Conservation (phyloP, 2,113 vertebrate species). For the human region GRCh38 chr9:124813501-124814000, state of each 20-base stretch:
- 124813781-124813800: neutral
- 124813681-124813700: neutral
- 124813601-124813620: neutral
- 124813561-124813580: neutral
- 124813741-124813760: neutral
- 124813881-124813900: neutral
- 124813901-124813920: neutral
- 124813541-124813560: neutral
- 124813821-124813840: neutral
- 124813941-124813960: neutral
- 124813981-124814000: neutral
- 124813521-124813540: neutral
- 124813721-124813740: neutral
- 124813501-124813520: neutral
- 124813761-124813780: neutral
- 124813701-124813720: neutral
- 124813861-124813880: too few relatives aligned
- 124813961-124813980: neutral
- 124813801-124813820: neutral
- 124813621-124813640: neutral
- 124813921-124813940: neutral
- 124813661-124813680: neutral
- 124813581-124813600: neutral
- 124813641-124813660: neutral
- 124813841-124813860: neutral